A percentile compares a stretch with the other conserved stretches of the same genome.
These are phyloP conservation scores for Cyphomyrus plagiostoma DNA, from an alignment of 2,113 vertebrate species.

Conservation along the genomic window DNA sequence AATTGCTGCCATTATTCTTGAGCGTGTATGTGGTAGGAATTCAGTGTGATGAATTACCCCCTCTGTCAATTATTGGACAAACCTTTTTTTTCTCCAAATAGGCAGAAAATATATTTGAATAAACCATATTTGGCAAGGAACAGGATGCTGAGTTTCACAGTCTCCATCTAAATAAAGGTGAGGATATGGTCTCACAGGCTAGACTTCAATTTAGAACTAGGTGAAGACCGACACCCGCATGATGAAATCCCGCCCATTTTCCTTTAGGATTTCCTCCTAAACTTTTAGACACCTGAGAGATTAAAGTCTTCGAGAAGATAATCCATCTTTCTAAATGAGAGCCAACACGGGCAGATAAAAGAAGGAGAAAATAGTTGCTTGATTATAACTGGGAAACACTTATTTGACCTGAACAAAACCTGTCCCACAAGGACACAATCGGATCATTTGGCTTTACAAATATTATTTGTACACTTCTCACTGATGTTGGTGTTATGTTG, in stretches of 20 bases:
- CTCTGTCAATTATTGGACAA: background rate
- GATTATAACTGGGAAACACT: slow-evolving; percentile 19
- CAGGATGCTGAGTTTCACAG: background rate
- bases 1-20: background rate
- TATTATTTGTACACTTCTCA: slow-evolving; percentile 4
- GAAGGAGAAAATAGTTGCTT: slow-evolving; percentile 13
- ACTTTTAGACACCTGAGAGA: slow-evolving; percentile 24
- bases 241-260: slow-evolving; percentile 19
- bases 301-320: slow-evolving; percentile 28
- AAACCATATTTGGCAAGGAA: background rate
- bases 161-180: background rate
- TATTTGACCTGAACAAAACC: slow-evolving; percentile 7
- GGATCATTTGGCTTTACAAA: slow-evolving; percentile 11
- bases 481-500: background rate
- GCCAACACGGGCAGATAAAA: slow-evolving; percentile 24
- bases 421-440: background rate
- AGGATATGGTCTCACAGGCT: slow-evolving; percentile 3
- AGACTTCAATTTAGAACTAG: slow-evolving; percentile 19
- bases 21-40: background rate
- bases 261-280: slow-evolving; percentile 11
- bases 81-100: background rate
- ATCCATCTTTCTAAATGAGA: slow-evolving; percentile 28
- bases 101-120: background rate
- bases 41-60: background rate
- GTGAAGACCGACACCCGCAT: background rate